Conservation (phyloP, 92 coral and sea anemone species). For the Plumapathes pennacea region DNA sequence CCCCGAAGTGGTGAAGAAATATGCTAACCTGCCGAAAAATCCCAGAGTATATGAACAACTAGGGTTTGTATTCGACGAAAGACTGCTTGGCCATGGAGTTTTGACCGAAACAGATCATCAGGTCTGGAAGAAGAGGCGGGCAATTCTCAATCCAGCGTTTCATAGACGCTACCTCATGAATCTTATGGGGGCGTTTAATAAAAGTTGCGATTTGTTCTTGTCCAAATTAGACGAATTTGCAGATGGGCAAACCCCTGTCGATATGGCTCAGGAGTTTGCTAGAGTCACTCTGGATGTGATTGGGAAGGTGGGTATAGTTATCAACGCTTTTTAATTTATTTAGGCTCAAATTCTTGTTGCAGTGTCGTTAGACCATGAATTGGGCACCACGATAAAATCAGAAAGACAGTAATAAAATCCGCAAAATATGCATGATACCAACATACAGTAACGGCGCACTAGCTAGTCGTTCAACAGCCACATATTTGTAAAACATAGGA, state of each 20-base stretch:
- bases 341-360: too few relatives aligned
- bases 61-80: conserved; percentile 57
- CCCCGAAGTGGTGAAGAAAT: conserved; percentile 53
- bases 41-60: conserved; percentile 15
- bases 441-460: too few relatives aligned
- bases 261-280: conserved; percentile 81
- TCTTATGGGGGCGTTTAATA: conserved; percentile 70
- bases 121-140: conserved; percentile 75
- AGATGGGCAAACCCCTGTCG: conserved; percentile 64
- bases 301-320: conserved; percentile 57
- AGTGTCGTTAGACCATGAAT: too few relatives aligned
- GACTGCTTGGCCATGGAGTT: conserved; percentile 62
- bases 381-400: too few relatives aligned
- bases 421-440: too few relatives aligned
- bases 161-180: conserved; percentile 83
- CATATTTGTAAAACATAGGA: too few relatives aligned
- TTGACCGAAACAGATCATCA: conserved; percentile 56
- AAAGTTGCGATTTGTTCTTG: conserved; percentile 70
- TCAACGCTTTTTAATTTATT: neutral
- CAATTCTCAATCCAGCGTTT: conserved; percentile 79
- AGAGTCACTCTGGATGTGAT: conserved; percentile 86
- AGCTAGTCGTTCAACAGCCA: too few relatives aligned
- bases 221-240: conserved; percentile 56
- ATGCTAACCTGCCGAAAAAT: conserved; percentile 60
- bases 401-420: too few relatives aligned